Percentiles rank a stretch among this genome's conserved stretches.
Evolutionary conservation across 1,140 invertebrate species (phyloP).

Genomic region (Lepidurus arcticus): DNA sequence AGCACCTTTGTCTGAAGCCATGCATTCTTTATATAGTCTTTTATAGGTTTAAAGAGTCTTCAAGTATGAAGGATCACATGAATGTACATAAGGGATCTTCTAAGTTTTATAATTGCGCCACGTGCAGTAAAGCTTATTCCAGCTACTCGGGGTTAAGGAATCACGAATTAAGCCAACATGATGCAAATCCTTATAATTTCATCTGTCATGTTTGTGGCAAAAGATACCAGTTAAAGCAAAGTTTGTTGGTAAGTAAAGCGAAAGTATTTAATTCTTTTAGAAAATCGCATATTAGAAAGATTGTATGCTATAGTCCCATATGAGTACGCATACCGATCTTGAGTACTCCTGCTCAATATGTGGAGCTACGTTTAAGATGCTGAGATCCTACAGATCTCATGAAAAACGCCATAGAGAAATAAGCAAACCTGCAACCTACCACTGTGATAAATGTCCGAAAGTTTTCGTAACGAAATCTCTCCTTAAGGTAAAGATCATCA

Average conservation of each 20-base stretch:
- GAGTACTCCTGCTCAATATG: constrained; percentile 26
- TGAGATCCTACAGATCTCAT: constrained; percentile 29
- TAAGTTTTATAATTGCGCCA: not conserved
- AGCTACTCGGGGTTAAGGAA: not conserved
- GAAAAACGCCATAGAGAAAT: constrained; percentile 30
- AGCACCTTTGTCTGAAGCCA: not conserved
- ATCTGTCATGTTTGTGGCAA: not conserved
- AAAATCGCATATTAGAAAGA: not conserved
- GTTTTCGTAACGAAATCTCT: constrained; percentile 26
- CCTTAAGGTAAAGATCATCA: constrained; percentile 22
- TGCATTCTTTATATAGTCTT: not conserved
- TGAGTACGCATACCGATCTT: constrained; percentile 33
- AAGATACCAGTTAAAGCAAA: not conserved
- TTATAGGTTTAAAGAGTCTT: not conserved
- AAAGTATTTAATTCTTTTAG: not conserved
- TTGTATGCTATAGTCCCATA: constrained; percentile 25
- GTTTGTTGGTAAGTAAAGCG: not conserved
- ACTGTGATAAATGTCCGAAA: constrained; percentile 29
- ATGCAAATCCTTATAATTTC: not conserved
- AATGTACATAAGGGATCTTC: not conserved
- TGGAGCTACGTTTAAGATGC: constrained; percentile 31
- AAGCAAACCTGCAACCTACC: constrained; percentile 26
- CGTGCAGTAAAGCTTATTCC: not conserved
- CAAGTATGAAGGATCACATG: not conserved
- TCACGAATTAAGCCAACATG: not conserved